Evolutionary conservation across 2,797 vertebrate genomes (phyloP), one percentile per base, ranked within the genome.

Genomic region (Sorex maritimensis): DNA sequence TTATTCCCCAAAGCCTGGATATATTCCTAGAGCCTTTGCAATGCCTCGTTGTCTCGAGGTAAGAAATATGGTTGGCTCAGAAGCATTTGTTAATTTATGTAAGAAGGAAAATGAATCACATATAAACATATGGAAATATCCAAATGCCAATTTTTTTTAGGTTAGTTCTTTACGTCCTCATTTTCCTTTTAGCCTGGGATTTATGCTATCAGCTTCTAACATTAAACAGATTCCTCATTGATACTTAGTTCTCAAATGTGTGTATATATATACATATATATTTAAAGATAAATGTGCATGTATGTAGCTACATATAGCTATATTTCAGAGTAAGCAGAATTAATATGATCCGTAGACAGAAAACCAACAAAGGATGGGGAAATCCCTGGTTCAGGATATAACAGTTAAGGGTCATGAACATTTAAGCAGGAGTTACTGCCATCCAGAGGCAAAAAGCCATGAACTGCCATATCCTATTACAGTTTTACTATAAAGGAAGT

Each of bases 381-480:
- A 98, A 97, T 94, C 96, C 95, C 96, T 96, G 88, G 94, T 96
- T 78, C 5, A 28, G 94, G 92, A 93, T 95, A 82, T 91, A 94
- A 84, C 79, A 97, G 96, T 94, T 84, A 94, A 6, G 52, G 97
- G 96, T 96, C 96, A 96, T 28, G 13, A 96, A 90, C 93, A 65
- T 97, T 97, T 87, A 93, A 92, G 97, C 90, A 97, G 97, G 95
- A 97, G 95, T 97, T 98, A 97, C 97, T 97, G 98, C 98, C 98
- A 98, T 97, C 98, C 97, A 98, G 98, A 98, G 98, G 98, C 97
- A 88, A 97, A 97, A 97, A 98, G 84, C 84, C 92, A 94, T 74
- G 89, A 95, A 74, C 80, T 92, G 96, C 93, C 85, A 9, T 30
- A 68, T 81, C 95, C 86, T 41, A 73, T 97, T 96, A 71, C 55